Evolutionary conservation across 1,140 invertebrate genomes (phyloP), one percentile per base, ranked within the genome.

Genomic region (Drosophila pachea): DNA sequence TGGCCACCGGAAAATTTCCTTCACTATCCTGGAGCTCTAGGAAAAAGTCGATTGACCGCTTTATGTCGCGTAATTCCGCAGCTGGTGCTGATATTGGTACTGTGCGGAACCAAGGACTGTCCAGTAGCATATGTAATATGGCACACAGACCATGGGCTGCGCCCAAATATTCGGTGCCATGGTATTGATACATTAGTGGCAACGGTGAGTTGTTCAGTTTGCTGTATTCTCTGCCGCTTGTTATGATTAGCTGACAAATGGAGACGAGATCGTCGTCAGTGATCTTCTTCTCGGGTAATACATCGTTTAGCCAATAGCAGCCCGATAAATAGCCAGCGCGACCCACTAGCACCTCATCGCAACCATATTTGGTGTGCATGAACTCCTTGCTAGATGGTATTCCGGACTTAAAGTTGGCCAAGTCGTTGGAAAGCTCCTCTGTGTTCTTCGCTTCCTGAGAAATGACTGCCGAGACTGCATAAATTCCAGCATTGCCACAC

Each of bases 131-230:
- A 79, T 92, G 91, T n/a, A 93, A 65, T 63, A 95, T 95, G 14
- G 92, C 89, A 73, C 91, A 91, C 4, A 95, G 73, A 0, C 94
- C 94, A 90, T 97, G 95, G 22, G 95, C 95, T 2, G 95, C 95
- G 12, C 95, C 95, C 54, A 97, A 89, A 89, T 97, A 97, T 90
- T 96, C 94, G 6, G 94, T 95, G n/a, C 93, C 91, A 84, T 97
- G 95, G 89, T 96, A 97, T 53, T 94, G 91, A 86, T 95, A 97
- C 95, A 97, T 96, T 11, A 97, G 88, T 6, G 95, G 95, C 73
- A 92, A 92, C 5, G 91, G 91, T 33, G 92, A 93, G 12, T 90
- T 90, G 66, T 92, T 89, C 45, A 88, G 89, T 54, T 88, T 88
- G 4, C 94, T 89, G 90, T 95, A 95, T 47, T 92, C 90, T 56